These are phyloP conservation scores for Latrodectus elegans DNA, from an alignment of 2,888 invertebrate genomes.

Conservation along the genomic window DNA sequence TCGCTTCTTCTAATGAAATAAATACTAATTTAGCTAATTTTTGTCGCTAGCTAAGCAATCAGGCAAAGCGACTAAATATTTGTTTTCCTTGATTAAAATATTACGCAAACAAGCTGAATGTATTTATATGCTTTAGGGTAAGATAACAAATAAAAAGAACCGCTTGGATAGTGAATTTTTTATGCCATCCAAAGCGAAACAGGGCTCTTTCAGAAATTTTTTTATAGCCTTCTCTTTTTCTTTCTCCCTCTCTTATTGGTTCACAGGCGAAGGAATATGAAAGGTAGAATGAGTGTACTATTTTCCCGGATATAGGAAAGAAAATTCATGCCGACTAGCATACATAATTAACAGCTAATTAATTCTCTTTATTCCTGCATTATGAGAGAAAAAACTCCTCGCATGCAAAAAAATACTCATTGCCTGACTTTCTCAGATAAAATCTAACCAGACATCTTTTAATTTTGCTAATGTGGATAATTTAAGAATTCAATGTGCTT, in stretches of 20 bases:
- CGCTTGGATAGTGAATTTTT: conserved; percentile 63
- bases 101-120: conserved; percentile 68
- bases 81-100: conserved; percentile 70
- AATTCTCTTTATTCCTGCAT: conserved; percentile 60
- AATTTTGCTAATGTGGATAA: conserved; percentile 66
- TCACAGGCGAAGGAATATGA: conserved; percentile 17
- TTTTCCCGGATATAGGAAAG: conserved; percentile 48
- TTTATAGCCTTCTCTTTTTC: conserved; percentile 50
- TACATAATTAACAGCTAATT: conserved; percentile 68
- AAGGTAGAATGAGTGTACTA: conserved; percentile 58
- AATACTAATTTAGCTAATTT: conserved; percentile 70
- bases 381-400: conserved; percentile 36
- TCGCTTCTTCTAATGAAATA: conserved; percentile 70
- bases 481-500: conserved; percentile 63
- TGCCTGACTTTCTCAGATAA: conserved; percentile 57
- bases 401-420: conserved; percentile 56
- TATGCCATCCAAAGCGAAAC: conserved; percentile 52
- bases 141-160: conserved; percentile 62
- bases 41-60: conserved; percentile 69
- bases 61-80: conserved; percentile 70
- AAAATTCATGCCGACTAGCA: conserved; percentile 65
- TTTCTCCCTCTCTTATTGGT: conserved; percentile 45
- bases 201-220: conserved; percentile 46
- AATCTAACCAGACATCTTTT: conserved; percentile 66
- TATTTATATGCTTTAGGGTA: conserved; percentile 69